Evolutionary conservation across 1,140 invertebrate genomes (phyloP).

Genomic region (Amyelois transitella): DNA sequence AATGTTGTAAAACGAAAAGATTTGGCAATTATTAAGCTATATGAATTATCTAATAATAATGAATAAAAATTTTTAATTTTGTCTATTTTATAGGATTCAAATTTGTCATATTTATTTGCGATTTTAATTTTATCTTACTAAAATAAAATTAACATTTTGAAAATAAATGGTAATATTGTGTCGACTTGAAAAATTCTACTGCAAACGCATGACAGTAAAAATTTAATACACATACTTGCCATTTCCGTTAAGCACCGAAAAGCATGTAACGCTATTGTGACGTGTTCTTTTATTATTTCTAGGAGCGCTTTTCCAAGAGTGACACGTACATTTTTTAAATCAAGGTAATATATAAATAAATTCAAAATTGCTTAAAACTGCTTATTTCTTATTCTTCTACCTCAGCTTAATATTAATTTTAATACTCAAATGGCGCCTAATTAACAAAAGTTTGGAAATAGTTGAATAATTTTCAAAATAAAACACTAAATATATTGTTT

Average conservation of each 20-base stretch:
- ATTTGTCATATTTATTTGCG: background rate
- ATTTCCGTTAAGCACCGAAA: slow-evolving; percentile 11
- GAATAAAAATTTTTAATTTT: too few relatives aligned
- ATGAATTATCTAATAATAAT: too few relatives aligned
- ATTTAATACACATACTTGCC: slow-evolving; percentile 4
- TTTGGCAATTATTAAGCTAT: too few relatives aligned
- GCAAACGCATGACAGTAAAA: background rate
- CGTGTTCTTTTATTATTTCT: slow-evolving; percentile 62
- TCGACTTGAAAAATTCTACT: slow-evolving; percentile 13
- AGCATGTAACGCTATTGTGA: slow-evolving; percentile 60
- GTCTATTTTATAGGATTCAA: background rate
- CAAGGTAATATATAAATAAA: slow-evolving; percentile 45
- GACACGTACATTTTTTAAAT: slow-evolving; percentile 81
- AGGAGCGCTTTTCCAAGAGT: slow-evolving; percentile 73
- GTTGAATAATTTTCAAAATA: too few relatives aligned
- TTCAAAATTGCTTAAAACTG: slow-evolving; percentile 28
- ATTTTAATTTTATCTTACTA: background rate
- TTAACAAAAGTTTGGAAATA: background rate
- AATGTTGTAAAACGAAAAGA: too few relatives aligned
- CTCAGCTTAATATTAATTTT: too few relatives aligned
- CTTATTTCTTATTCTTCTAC: background rate
- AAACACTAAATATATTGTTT: too few relatives aligned
- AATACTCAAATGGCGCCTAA: background rate
- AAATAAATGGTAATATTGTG: slow-evolving; percentile 25
- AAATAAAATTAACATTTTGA: background rate